These are phyloP conservation scores for Blennius ocellaris DNA, from an alignment of 2,113 vertebrate genomes.

Conservation along the genomic window DNA sequence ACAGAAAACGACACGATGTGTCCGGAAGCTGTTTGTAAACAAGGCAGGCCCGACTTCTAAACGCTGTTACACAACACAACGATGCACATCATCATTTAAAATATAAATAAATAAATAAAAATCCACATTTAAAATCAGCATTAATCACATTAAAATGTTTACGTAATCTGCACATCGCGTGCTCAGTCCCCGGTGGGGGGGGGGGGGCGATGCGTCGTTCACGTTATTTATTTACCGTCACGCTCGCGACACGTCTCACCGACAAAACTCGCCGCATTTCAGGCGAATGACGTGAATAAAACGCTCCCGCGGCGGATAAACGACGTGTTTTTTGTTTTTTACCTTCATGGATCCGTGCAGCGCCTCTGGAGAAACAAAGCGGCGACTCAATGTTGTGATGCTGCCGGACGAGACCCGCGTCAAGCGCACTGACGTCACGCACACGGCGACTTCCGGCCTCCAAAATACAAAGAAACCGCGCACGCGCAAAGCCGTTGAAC, in stretches of 20 bases:
- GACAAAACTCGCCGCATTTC: no score
- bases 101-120: no score
- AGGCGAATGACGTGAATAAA: no score
- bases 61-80: conserved; percentile 20
- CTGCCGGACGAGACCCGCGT: conserved; percentile 21
- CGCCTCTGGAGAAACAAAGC: conserved; percentile 59
- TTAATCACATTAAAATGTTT: no score
- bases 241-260: no score
- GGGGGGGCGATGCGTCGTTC: no score
- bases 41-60: conserved; percentile 40
- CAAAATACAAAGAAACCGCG: conserved; percentile 46
- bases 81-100: accelerated
- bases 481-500: no score
- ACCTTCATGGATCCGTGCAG: conserved; percentile 69
- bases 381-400: conserved; percentile 70
- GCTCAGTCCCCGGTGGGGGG: no score
- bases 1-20: background rate
- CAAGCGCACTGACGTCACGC: accelerated
- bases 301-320: no score
- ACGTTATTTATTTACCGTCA: no score
- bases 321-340: conserved; percentile 38
- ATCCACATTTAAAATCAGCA: background rate
- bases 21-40: conserved; percentile 50
- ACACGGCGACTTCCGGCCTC: conserved; percentile 36
- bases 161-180: no score